Evolutionary conservation across 2,888 invertebrate genomes (phyloP).

Genomic region (Minunthozetes semirufus): DNA sequence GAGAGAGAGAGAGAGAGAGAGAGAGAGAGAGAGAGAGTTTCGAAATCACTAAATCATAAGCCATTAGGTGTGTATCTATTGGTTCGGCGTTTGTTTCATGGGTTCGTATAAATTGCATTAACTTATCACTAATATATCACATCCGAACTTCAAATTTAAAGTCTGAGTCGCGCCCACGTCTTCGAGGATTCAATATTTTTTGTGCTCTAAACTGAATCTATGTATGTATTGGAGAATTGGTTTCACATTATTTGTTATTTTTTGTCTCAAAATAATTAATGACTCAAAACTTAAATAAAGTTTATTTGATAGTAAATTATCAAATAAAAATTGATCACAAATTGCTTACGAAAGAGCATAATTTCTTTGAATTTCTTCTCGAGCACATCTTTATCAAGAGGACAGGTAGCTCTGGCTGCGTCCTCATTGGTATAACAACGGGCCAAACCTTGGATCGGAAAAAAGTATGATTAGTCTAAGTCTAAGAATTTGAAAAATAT

Average conservation of each 20-base stretch:
- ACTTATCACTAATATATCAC: conserved; percentile 26
- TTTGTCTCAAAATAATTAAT: too few species aligned
- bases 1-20: too few species aligned
- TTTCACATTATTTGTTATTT: conserved; percentile 2
- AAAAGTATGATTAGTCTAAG: background rate
- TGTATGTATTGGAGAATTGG: background rate
- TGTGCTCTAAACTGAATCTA: too few species aligned
- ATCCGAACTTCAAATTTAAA: background rate
- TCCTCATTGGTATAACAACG: conserved; percentile 59
- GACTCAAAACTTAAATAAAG: too few species aligned
- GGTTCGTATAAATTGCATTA: conserved; percentile 14
- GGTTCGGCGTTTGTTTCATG: background rate
- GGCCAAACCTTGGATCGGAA: conserved; percentile 51
- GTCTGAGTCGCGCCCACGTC: conserved; percentile 14
- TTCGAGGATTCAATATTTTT: background rate
- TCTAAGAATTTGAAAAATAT: too few species aligned
- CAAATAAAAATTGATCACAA: conserved; percentile 10
- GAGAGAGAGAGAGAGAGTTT: too few species aligned
- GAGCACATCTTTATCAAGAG: conserved; percentile 49
- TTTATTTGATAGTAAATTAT: background rate
- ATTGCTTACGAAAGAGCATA: conserved; percentile 57
- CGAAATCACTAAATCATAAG: background rate
- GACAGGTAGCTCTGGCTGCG: conserved; percentile 57
- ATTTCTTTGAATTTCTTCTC: conserved; percentile 50
- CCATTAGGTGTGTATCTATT: conserved; percentile 6